Evolutionary conservation across 2,888 invertebrate genomes (phyloP).

Genomic region (Lamellibrachia satsuma): DNA sequence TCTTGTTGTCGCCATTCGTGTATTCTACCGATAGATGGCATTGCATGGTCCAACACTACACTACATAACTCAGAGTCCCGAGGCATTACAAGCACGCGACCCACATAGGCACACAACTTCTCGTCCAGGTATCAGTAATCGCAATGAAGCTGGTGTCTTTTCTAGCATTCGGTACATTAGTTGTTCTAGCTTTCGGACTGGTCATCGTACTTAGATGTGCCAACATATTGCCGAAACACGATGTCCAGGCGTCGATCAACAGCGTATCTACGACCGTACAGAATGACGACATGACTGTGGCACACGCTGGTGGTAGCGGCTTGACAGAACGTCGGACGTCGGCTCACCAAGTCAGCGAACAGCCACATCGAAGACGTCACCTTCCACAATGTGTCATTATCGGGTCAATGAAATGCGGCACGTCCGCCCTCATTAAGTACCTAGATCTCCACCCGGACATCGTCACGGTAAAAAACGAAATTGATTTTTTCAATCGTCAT

Average conservation of each 20-base stretch:
- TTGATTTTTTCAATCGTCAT: background rate
- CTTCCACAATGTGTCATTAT: conserved; percentile 3
- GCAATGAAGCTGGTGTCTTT: background rate
- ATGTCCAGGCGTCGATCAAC: background rate
- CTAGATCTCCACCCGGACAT: background rate
- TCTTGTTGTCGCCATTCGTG: no score
- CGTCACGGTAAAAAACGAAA: background rate
- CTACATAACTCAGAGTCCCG: no score
- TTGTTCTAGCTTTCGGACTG: background rate
- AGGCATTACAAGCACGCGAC: background rate
- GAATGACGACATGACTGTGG: background rate
- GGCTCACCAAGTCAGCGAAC: background rate
- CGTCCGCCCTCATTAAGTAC: background rate
- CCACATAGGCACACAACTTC: background rate
- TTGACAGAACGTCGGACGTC: background rate
- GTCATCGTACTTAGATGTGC: background rate
- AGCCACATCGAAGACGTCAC: background rate
- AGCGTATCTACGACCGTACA: background rate
- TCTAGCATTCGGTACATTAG: background rate
- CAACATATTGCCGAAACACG: background rate
- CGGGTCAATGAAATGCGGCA: background rate
- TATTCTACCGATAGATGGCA: no score
- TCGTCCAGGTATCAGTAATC: background rate
- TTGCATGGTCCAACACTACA: no score
- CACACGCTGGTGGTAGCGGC: background rate